Evolutionary conservation across 2,113 vertebrate genomes (phyloP).

Genomic region (Saguinus imperator): DNA sequence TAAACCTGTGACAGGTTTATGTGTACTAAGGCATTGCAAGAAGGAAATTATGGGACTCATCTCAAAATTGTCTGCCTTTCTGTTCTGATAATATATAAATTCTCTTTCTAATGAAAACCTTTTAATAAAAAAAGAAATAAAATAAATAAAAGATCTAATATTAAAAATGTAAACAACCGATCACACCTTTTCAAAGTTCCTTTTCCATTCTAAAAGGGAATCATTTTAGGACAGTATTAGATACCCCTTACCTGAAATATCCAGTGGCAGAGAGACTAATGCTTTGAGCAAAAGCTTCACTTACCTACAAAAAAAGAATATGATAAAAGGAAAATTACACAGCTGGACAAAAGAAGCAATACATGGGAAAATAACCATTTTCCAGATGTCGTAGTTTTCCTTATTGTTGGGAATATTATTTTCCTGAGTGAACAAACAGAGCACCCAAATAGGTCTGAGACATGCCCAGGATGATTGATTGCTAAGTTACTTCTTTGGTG

Average conservation of each 20-base stretch:
- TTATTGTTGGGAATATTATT: neutral
- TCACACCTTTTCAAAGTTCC: neutral
- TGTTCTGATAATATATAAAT: neutral
- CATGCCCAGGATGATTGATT: neutral
- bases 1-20: neutral
- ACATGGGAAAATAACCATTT: neutral
- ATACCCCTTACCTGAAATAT: constrained; percentile 85
- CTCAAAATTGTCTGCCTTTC: neutral
- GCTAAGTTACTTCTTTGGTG: neutral
- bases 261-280: constrained; percentile 91
- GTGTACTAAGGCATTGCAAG: neutral
- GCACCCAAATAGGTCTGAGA: neutral
- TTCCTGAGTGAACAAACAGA: neutral
- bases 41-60: neutral
- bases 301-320: constrained; percentile 80
- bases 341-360: neutral
- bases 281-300: constrained; percentile 84
- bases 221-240: neutral
- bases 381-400: neutral
- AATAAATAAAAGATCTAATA: neutral
- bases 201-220: neutral
- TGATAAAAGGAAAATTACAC: neutral
- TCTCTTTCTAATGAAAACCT: neutral
- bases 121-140: neutral
- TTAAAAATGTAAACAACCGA: neutral